Conservation (phyloP, 2,113 vertebrate genomes). For the Urocolius indicus region DNA sequence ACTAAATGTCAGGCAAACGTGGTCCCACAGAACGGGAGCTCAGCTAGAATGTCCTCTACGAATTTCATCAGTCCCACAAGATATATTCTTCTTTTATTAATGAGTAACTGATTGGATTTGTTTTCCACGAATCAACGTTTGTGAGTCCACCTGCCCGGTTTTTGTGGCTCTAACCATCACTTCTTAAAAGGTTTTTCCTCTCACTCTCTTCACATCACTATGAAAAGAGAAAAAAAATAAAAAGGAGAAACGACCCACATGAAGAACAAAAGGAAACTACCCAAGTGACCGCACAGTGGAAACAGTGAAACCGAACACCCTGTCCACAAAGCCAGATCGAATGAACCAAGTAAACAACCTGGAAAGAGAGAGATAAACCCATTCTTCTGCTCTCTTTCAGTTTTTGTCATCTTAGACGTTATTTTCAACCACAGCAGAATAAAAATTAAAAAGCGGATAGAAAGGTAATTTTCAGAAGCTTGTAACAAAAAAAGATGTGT, state of each 20-base stretch:
- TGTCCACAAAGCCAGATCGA: not conserved
- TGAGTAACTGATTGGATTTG: not conserved
- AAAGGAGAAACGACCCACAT: not conserved
- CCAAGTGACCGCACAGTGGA: constrained; percentile 30
- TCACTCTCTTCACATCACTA: not conserved
- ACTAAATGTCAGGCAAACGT: not conserved
- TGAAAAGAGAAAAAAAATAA: not conserved
- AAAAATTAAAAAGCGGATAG: not conserved
- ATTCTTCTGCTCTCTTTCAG: constrained; percentile 1
- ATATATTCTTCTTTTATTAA: constrained; percentile 25
- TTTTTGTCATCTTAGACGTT: not conserved
- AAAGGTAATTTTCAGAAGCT: not conserved
- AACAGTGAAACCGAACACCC: constrained; percentile 56
- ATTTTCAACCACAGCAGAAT: not conserved
- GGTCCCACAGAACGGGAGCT: not conserved
- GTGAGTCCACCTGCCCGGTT: constrained; percentile 10
- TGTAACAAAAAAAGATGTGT: not conserved
- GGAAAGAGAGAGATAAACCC: constrained; percentile 6
- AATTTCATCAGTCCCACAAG: not conserved
- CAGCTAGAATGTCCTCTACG: not conserved
- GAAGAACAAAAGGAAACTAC: constrained; percentile 48
- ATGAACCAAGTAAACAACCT: constrained; percentile 32
- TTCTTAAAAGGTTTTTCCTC: not conserved
- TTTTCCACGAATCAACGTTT: not conserved
- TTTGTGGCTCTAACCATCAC: not conserved